Conservation (phyloP, 2,797 vertebrate species). For the Melanotaenia trifasciata region DNA sequence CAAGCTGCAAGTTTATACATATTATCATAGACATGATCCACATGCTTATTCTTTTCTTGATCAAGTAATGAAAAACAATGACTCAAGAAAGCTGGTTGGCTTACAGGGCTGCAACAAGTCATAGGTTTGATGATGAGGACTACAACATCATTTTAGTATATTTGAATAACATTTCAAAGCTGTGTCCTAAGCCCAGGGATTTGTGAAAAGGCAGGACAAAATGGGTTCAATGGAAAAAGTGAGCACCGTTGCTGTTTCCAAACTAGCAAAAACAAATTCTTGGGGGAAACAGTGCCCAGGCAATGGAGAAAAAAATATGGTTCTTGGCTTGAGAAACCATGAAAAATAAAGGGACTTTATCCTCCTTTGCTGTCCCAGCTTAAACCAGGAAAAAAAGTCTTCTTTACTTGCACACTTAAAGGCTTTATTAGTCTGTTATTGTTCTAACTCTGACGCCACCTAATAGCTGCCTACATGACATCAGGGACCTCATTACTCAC, state of each 20-base stretch:
- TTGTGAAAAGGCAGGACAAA: conserved; percentile 25
- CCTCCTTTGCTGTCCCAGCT: conserved; percentile 38
- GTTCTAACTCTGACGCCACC: conserved; percentile 55
- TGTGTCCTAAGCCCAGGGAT: conserved; percentile 14
- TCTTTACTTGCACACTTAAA: conserved; percentile 25
- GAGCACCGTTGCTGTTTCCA: conserved; percentile 41
- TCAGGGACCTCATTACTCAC: conserved; percentile 45
- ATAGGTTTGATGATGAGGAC: conserved; percentile 28
- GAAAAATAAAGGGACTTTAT: conserved; percentile 48
- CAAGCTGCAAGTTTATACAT: neutral
- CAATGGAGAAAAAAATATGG: conserved; percentile 16
- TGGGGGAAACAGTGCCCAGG: conserved; percentile 47
- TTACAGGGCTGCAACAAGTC: conserved; percentile 18
- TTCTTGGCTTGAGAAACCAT: conserved; percentile 36
- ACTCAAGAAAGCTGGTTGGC: conserved; percentile 2
- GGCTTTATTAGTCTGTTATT: conserved; percentile 65
- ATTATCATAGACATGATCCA: neutral
- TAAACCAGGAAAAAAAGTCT: conserved; percentile 37
- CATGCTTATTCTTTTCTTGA: neutral
- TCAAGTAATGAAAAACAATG: neutral
- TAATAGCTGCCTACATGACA: conserved; percentile 48
- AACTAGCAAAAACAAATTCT: conserved; percentile 47
- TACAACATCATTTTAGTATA: conserved; percentile 13
- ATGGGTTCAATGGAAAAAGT: conserved; percentile 62
- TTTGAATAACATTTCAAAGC: conserved; percentile 23